Evolutionary conservation across 2,797 vertebrate genomes (phyloP), one percentile per base, ranked within the genome.

Genomic region (Halcyon chelicuti): DNA sequence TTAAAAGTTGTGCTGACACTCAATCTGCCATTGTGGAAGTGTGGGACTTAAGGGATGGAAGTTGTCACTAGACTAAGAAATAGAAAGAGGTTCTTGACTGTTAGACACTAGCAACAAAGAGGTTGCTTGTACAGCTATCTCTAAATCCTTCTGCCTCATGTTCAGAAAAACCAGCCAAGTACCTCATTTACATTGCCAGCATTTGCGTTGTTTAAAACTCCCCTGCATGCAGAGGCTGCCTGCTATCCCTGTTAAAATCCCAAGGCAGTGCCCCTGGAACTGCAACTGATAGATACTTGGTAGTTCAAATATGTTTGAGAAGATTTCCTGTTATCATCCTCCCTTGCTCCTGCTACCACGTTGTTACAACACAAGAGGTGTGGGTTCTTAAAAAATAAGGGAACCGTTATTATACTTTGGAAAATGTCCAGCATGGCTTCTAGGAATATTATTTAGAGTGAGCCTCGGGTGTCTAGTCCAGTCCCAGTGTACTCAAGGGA

Each of bases 301-400:
- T 81, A 72, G 79, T 37, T 78, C 44, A 95, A 95, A 88, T 75
- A 88, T 84, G 90, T 94, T 91, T 70, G 47, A 95, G 70, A 88
- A 93, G 95, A 96, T 93, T 90, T 91, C 44, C 33, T 86, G 66
- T 93, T 96, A 95, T 93, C 92, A 88, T 58, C 49, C 62, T 88
- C 65, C 15, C 39, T 90, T 81, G 87, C 31, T 93, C n/a, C 62
- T 78, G 54, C 11, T 72, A 81, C 58, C 29, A 23, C 35, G 51
- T 66, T 90, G 25, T 82, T 68, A 52, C 39, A 70, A 86, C 19
- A 75, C n/a, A n/a, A 84, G 70, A 70, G 14, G 26, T 88, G 72
- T 72, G 21, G 18, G 62, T 40, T 93, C 63, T 88, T 78, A 68
- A 94, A 87, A 93, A 87, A 77, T 77, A 72, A 71, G 37, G 19